phyloP scores from a whole-genome alignment of 2,888 invertebrate genomes.

The Drepana falcataria region DNA sequence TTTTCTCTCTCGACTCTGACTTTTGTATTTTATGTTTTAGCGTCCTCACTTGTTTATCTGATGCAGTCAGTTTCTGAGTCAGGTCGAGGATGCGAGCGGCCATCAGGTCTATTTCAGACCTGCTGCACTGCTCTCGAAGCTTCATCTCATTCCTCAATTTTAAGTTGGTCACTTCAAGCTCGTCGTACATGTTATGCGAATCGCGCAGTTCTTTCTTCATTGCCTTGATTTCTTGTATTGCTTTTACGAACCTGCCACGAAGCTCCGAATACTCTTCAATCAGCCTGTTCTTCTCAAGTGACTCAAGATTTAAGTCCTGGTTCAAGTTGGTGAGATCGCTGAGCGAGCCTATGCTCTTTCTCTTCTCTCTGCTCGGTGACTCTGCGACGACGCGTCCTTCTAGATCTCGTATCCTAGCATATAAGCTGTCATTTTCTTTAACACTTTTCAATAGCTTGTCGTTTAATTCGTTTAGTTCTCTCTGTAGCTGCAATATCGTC shows the following conservation, averaged over 20 bases:
- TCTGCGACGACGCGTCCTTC: conserved; percentile 79
- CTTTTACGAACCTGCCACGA: conserved; percentile 87
- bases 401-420: conserved; percentile 84
- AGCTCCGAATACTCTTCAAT: conserved; percentile 90
- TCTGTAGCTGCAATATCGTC: conserved; percentile 82
- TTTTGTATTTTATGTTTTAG: conserved; percentile 89
- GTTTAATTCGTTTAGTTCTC: conserved; percentile 82
- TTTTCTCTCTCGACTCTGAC: conserved; percentile 86
- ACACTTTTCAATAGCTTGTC: conserved; percentile 83
- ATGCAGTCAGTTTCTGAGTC: conserved; percentile 87
- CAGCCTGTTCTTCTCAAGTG: conserved; percentile 85
- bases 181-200: conserved; percentile 88
- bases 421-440: conserved; percentile 87
- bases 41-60: conserved; percentile 89
- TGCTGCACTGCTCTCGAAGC: conserved; percentile 80
- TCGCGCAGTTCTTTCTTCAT: conserved; percentile 90
- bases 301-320: conserved; percentile 85
- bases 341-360: conserved; percentile 86
- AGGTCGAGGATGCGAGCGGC: conserved; percentile 90
- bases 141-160: conserved; percentile 86
- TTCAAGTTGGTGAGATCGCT: conserved; percentile 90
- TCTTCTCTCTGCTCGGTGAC: conserved; percentile 77
- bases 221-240: conserved; percentile 88
- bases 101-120: conserved; percentile 88
- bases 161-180: conserved; percentile 87